Base-by-base conservation (phyloP, 2,113 vertebrate genomes). In the Dendropsophus ebraccatus region DNA sequence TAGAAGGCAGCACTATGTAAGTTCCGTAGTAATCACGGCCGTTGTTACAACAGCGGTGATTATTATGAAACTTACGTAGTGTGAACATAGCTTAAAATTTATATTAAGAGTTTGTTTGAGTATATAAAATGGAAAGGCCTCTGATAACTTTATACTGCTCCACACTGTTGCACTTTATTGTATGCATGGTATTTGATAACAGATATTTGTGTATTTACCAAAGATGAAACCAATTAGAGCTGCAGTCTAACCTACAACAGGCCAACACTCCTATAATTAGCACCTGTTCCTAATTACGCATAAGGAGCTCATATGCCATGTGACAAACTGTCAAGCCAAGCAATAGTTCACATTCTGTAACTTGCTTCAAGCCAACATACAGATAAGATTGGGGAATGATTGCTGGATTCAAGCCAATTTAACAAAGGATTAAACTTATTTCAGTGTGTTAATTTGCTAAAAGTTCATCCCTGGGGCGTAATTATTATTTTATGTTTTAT, bases 301-400 rank as follows among this genome's bases (percentile, higher is more conserved):
- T 35, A 70, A 37, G 30, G 35, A 70, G 67, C 19, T 35, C 67
- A 70, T 37, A 70, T 23, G 17, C 67, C 32, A 70, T 70, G 67
- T 70, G 8, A 70, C 35, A 41, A 70, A 70, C 67, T 37, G 32
- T 35, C 67, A 37, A 70, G 67, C 67, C 67, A 70, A 70, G 67
- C 32, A 30, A 70, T 70, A 70, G 67, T 70, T 70, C 67, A 70
- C 67, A 70, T 70, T 70, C 67, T 70, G 67, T 70, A 37, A 70
- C 67, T 41, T 23, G 32, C 35, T 70, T 37, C 16, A 21, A 70
- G 32, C 67, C 67, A 70, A 37, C 32, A 41, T 70, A 35, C 65
- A 21, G 32, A 37, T 37, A 21, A 21, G 17, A 70, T 37, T 70
- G 67, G 67, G 32, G 17, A 70, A 37, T 19, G 67, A 37, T 41